phyloP scores from a whole-genome alignment of 2,888 invertebrate species.

The Heliconius charithonia region DNA sequence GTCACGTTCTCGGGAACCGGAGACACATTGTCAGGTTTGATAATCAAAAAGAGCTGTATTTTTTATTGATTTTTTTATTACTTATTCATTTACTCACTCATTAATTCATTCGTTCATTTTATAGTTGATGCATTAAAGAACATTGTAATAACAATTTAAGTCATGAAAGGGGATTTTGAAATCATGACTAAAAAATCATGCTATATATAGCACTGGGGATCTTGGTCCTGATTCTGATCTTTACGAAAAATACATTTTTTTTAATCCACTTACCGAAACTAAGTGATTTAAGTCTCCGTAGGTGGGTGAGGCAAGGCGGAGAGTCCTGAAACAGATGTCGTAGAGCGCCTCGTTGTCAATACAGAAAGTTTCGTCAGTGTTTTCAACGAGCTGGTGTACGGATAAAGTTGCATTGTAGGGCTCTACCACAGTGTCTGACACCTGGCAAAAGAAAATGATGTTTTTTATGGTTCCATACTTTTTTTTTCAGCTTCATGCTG shows the following conservation, averaged over 20 bases:
- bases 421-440: slow-evolving; percentile 94
- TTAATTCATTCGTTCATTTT: no score
- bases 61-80: neutral
- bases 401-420: slow-evolving; percentile 95
- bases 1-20: no score
- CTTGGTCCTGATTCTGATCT: no score
- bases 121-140: neutral
- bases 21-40: no score
- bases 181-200: no score
- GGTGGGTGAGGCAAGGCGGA: slow-evolving; percentile 91
- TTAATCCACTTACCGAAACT: slow-evolving; percentile 85
- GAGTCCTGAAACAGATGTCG: slow-evolving; percentile 94
- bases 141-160: no score
- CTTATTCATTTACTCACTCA: neutral
- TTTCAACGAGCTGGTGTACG: slow-evolving; percentile 93
- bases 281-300: slow-evolving; percentile 96
- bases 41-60: no score
- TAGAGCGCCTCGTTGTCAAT: slow-evolving; percentile 95
- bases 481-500: no score
- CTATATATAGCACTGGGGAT: no score
- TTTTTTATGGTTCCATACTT: neutral
- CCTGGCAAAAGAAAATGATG: slow-evolving; percentile 54
- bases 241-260: no score
- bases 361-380: slow-evolving; percentile 94
- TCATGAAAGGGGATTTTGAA: no score